Percentiles rank a stretch among this genome's conserved stretches.
phyloP scores from a whole-genome alignment of 2,797 vertebrate genomes.

The Gallinago solitaria region DNA sequence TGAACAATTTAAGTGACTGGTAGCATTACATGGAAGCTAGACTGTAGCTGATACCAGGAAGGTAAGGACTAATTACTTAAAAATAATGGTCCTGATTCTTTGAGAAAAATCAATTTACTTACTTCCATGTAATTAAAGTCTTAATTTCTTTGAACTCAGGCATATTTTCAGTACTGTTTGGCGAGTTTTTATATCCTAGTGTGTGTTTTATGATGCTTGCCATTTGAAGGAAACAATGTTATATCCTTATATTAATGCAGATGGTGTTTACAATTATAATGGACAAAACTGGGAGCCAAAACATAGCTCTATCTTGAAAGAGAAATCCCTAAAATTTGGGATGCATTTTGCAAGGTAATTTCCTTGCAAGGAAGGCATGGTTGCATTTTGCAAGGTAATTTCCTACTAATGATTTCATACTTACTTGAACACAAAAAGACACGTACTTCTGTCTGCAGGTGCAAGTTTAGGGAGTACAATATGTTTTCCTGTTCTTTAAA shows the following conservation, averaged over 20 bases:
- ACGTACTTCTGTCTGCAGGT: neutral
- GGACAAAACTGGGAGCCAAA: neutral
- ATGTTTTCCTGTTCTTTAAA: neutral
- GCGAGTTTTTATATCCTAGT: neutral
- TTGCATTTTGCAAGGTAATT: neutral
- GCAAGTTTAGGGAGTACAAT: neutral
- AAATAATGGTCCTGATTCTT: neutral
- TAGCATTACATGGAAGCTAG: neutral
- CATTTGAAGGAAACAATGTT: neutral
- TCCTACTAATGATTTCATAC: neutral
- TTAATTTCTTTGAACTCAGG: slow-evolving; percentile 49
- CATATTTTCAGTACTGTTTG: neutral
- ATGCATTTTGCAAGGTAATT: neutral
- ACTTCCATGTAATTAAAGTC: slow-evolving; percentile 5
- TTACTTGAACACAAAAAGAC: slow-evolving; percentile 8
- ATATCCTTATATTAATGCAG: slow-evolving; percentile 22
- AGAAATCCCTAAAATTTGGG: neutral
- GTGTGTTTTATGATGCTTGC: neutral
- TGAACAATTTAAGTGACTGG: neutral
- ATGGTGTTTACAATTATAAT: slow-evolving; percentile 36
- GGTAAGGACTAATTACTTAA: slow-evolving; percentile 8
- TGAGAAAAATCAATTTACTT: slow-evolving; percentile 9
- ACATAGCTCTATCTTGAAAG: neutral
- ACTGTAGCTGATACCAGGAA: slow-evolving; percentile 15
- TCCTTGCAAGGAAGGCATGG: too few species aligned